Base-by-base conservation (phyloP, 2,888 invertebrate genomes). In the Anorthoa munda region DNA sequence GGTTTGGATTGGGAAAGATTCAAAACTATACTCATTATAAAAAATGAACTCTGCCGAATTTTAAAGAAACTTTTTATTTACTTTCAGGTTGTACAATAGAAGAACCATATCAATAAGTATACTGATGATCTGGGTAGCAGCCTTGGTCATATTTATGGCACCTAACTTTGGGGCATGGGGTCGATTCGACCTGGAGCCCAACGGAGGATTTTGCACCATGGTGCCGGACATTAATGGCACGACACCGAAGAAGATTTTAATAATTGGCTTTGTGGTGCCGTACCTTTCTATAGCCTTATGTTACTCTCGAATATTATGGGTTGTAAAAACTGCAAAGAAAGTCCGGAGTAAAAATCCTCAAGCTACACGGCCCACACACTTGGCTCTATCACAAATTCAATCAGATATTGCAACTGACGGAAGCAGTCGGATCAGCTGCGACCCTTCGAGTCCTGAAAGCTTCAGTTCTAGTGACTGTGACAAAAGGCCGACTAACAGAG, bases 241-340 rank as follows among this genome's bases (percentile, higher is more conserved):
- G 2, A 53, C 53, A 23, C 76, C 79, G 5, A 99, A 98, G 92
- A 97, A 97, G 84, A 97, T 98, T 66, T 98, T 99, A 90, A 96
- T 98, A 5, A 96, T 97, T 65, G 98, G 98, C 48, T 99, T 99
- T 90, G 97, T 98, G 68, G 96, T 98, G 66, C 99, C 99, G 0
- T 98, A 98, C 92, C 92, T 98, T 80, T 97, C 98, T 72, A 99
- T 99, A 88, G 97, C 98, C 51, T 95, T 98, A 77, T 98, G 98
- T 90, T 99, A 99, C 88, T 97, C 98, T 0, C 97, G 98, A 83
- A 99, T 98, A 91, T 98, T 98, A 91, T 97, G 97, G 91, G 98
- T 98, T 66, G 98, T 98, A 0, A 97, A 97, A 91, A 97, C 98
- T 0, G 97, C 98, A 0, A 94, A 97, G 21, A 76, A 75, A 67